phyloP scores from a whole-genome alignment of 2,888 invertebrate genomes.

The Polietes domitor region DNA sequence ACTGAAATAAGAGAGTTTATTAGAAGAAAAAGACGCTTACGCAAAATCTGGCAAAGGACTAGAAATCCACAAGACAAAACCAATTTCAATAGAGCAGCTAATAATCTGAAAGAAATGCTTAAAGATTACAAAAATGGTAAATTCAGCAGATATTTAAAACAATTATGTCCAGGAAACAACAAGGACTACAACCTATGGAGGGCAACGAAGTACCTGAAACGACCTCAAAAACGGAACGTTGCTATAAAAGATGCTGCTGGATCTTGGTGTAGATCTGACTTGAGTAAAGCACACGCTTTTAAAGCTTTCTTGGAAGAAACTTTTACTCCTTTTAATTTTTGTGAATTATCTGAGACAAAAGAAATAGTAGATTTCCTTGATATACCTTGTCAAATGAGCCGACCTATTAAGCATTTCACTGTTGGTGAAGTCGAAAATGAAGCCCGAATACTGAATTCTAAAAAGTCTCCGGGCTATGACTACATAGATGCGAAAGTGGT shows the following conservation, averaged over 20 bases:
- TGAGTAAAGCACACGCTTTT: conserved; percentile 20
- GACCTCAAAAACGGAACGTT: conserved; percentile 32
- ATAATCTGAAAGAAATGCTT: conserved; percentile 26
- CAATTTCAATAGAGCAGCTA: conserved; percentile 52
- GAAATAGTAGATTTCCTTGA: conserved; percentile 35
- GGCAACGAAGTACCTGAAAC: conserved; percentile 38
- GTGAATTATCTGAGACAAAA: neutral
- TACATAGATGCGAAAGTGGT: conserved; percentile 40
- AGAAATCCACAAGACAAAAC: conserved; percentile 40
- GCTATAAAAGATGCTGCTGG: conserved; percentile 21
- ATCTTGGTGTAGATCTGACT: conserved; percentile 38
- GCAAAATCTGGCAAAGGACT: conserved; percentile 44
- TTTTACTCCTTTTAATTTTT: conserved; percentile 35
- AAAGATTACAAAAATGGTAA: neutral
- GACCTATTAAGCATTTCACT: conserved; percentile 28
- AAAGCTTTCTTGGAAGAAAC: conserved; percentile 9
- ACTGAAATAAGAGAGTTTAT: conserved; percentile 37
- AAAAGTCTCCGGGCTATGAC: conserved; percentile 43
- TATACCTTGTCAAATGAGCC: conserved; percentile 39
- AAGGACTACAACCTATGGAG: conserved; percentile 27
- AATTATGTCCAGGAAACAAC: conserved; percentile 24
- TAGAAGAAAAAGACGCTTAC: conserved; percentile 36
- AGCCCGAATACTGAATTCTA: conserved; percentile 28
- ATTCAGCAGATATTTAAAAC: conserved; percentile 17
- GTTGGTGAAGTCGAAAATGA: conserved; percentile 32